Evolutionary conservation across 2,888 invertebrate genomes (phyloP), one percentile per base, ranked within the genome.

Genomic region (Seira ritae): DNA sequence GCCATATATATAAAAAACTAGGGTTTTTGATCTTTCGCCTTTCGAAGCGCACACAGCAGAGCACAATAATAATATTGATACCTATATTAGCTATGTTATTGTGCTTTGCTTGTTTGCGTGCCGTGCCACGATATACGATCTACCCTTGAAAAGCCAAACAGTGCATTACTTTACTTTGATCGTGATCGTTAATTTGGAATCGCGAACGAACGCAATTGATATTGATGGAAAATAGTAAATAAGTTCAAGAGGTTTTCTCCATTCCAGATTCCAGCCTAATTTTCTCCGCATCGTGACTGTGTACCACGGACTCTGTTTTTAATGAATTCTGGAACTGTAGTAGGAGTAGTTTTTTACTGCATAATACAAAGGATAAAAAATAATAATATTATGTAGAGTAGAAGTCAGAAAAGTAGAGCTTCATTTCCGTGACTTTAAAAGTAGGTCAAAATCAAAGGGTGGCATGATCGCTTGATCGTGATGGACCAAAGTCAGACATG

Each of bases 1-100:
- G 60, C 17, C 60, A 17, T 60, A n/a, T 60, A 10, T 10, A 42
- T 8, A 4, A 15, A n/a, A 60, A 60, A 60, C 60, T 60, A 60
- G 60, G 60, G 60, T 60, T 60, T 60, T 60, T 60, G 60, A 60
- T 60, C 60, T 60, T 60, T 60, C 60, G 60, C 60, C 60, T 60
- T 60, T 60, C 4, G 60, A n/a, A 17, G n/a, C n/a, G n/a, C n/a
- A n/a, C n/a, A n/a, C n/a, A n/a, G n/a, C n/a, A 60, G n/a, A 60
- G 60, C 60, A 60, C 3, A 8, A 60, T 60, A 60, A 60, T 60
- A 60, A 60, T 60, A 60, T 10, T 10, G n/a, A 60, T 60, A 60
- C 60, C 60, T 60, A 60, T n/a, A 10, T n/a, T n/a, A 60, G 60
- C 4, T 60, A 60, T 17, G n/a, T 60, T 17, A 10, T 3, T 17